Evolutionary conservation across 2,113 vertebrate species (phyloP), one percentile per base, ranked within the genome.

Genomic region (Tetraodon nigroviridis): DNA sequence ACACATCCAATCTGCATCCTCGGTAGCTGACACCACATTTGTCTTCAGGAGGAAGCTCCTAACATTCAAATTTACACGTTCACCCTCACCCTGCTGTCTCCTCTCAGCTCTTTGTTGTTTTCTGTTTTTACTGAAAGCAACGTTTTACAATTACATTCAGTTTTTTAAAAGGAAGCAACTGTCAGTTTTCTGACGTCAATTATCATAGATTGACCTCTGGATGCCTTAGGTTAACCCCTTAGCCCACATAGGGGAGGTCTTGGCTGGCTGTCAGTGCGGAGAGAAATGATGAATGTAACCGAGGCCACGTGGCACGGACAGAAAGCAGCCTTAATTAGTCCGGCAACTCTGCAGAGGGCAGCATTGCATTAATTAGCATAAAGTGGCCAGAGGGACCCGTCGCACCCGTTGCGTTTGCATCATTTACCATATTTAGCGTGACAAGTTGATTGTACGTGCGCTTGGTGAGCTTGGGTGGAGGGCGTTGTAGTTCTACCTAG

Each of bases 361-460:
- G 63, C 58, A 17, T 79, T 46, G 68, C 80, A 79, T 85, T 90
- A 89, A 91, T 91, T 89, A 90, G 71, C 79, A 83, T 84, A 78
- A 88, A 76, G 77, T 73, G 80, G 80, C 86, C 80, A 42, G 69
- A 78, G 86, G 80, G 85, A 86, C 78, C 74, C 62, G 74, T 61
- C 67, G 67, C 64, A 57, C 71, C 52, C 71, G 18, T 55, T 17
- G 42, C 62, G 76, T 71, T 69, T 59, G 76, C 78, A 80, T 80
- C 57, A 58, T 65, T 85, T 83, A 70, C 73, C 82, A 83, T 83
- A 83, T 80, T 82, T 81, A 73, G 74, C 47, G 58, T 66, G 47
- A 77, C 61, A 63, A 69, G 51, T 15, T 6, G 46, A 17, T 15
- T 37, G 67, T 51, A 64, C 61, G 21, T 37, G 71, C 40, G 64